A percentile compares a stretch with the other conserved stretches of the same genome.
These are phyloP conservation scores for Sinella curviseta DNA, from an alignment of 1,140 invertebrate genomes.

Conservation along the genomic window DNA sequence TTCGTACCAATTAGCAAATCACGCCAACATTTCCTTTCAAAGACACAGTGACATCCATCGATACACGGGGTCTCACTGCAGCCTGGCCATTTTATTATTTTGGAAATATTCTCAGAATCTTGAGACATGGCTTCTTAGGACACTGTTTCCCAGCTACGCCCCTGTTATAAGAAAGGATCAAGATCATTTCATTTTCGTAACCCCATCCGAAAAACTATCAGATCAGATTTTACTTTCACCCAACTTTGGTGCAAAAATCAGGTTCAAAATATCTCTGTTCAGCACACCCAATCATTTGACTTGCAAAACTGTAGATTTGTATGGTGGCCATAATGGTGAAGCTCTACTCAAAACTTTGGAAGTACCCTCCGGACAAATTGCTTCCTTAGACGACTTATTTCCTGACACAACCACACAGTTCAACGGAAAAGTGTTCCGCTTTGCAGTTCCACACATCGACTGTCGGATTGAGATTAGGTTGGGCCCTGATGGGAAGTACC, in stretches of 20 bases:
- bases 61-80: background rate
- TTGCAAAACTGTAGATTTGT: background rate
- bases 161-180: background rate
- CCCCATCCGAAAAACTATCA: background rate
- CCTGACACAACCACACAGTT: background rate
- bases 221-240: background rate
- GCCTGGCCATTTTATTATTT: background rate
- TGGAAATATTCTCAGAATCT: background rate
- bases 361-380: background rate
- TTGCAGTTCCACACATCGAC: background rate
- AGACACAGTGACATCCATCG: background rate
- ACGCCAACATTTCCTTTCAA: background rate
- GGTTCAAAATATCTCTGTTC: background rate
- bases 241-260: background rate
- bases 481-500: background rate
- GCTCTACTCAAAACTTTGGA: background rate
- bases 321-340: background rate
- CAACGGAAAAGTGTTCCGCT: background rate
- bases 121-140: background rate
- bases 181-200: conserved; percentile 3
- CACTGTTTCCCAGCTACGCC: background rate
- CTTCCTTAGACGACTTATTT: background rate
- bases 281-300: background rate
- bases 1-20: too few species aligned
- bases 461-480: background rate